phyloP scores from a whole-genome alignment of 2,888 invertebrate species.

The Flexamia atlantica region DNA sequence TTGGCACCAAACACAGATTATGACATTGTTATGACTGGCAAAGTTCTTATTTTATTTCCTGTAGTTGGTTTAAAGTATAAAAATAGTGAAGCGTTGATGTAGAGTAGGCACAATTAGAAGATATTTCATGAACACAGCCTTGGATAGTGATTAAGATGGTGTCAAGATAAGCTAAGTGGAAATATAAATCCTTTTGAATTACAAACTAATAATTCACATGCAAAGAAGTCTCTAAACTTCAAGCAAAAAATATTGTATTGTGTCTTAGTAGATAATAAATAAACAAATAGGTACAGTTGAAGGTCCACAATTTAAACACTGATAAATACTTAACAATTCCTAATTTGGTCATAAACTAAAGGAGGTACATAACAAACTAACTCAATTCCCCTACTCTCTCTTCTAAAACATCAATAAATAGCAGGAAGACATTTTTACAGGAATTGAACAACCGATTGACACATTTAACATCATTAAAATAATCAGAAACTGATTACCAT shows the following conservation, averaged over 20 bases:
- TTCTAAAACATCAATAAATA: not conserved
- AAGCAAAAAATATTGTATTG: not conserved
- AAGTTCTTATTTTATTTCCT: constrained; percentile 19
- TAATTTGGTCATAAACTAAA: not conserved
- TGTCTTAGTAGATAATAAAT: not conserved
- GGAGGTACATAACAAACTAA: not conserved
- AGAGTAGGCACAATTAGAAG: constrained; percentile 48
- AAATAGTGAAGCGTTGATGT: constrained; percentile 17
- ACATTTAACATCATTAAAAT: too few relatives aligned
- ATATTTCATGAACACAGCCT: constrained; percentile 46
- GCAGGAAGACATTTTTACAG: not conserved
- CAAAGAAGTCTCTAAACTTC: not conserved
- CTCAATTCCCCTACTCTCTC: not conserved
- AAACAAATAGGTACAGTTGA: not conserved
- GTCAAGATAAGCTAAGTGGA: not conserved
- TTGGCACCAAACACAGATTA: constrained; percentile 19
- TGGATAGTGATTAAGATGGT: not conserved
- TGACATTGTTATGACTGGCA: not conserved
- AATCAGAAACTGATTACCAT: too few relatives aligned
- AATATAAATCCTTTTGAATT: not conserved
- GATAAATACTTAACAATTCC: not conserved
- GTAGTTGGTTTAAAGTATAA: constrained; percentile 14
- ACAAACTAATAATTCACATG: not conserved
- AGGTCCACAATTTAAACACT: not conserved
- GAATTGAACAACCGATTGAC: not conserved